Conservation (phyloP, 2,797 vertebrate species). For the Acipenser transmontanus region DNA sequence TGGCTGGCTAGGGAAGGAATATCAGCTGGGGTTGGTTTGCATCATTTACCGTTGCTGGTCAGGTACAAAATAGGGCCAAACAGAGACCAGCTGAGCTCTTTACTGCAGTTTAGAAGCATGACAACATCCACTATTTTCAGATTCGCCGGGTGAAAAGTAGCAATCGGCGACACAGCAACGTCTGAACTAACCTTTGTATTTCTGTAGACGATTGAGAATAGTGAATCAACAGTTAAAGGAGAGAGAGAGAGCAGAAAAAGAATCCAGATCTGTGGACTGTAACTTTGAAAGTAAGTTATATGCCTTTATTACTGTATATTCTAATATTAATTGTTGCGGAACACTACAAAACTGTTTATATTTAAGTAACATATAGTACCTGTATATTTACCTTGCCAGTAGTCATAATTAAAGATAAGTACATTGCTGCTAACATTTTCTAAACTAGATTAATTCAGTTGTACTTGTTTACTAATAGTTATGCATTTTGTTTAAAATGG, state of each 20-base stretch:
- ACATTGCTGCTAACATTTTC: not conserved
- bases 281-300: conserved; percentile 65
- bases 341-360: not conserved
- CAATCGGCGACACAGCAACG: too few species aligned
- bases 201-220: conserved; percentile 62
- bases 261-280: conserved; percentile 37
- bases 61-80: too few species aligned
- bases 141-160: too few species aligned
- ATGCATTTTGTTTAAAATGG: not conserved
- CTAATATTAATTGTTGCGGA: not conserved
- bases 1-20: too few species aligned
- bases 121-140: too few species aligned
- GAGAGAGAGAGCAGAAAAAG: conserved; percentile 52
- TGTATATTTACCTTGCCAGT: not conserved
- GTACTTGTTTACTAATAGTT: not conserved
- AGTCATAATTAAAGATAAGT: not conserved
- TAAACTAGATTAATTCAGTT: not conserved
- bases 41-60: too few species aligned
- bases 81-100: too few species aligned
- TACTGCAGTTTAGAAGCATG: too few species aligned
- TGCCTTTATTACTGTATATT: not conserved
- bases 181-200: not conserved
- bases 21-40: too few species aligned
- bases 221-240: conserved; percentile 71
- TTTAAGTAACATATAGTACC: not conserved